phyloP scores from a whole-genome alignment of 2,888 invertebrate species.

The Pyralis farinalis region DNA sequence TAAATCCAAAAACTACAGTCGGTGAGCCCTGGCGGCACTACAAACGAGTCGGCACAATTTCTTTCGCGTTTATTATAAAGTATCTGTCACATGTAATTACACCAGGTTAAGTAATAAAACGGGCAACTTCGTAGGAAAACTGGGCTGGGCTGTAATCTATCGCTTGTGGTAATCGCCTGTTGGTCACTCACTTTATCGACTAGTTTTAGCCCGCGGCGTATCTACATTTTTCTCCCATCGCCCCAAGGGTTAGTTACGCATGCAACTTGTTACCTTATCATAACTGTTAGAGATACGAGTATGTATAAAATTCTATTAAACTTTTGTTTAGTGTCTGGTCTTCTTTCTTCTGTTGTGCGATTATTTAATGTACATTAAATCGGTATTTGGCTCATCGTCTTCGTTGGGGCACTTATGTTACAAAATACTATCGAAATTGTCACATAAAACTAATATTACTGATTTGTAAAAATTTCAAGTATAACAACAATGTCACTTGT shows the following conservation, averaged over 20 bases:
- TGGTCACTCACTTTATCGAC: neutral
- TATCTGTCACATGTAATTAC: conserved; percentile 4
- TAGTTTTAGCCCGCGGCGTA: conserved; percentile 3
- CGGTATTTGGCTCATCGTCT: no score
- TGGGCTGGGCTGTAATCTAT: conserved; percentile 8
- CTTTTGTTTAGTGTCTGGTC: no score
- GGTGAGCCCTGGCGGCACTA: neutral
- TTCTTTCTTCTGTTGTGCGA: no score
- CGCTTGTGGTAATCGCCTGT: conserved; percentile 2
- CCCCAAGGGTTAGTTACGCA: conserved; percentile 1
- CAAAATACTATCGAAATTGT: no score
- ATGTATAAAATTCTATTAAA: no score
- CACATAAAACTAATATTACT: no score
- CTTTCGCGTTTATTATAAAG: conserved; percentile 1
- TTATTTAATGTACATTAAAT: no score
- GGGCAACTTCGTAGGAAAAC: conserved; percentile 1
- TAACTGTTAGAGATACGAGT: no score
- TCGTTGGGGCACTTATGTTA: no score
- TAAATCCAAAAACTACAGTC: no score
- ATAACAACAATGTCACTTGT: no score
- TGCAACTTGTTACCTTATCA: neutral
- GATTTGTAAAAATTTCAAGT: no score
- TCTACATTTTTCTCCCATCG: neutral
- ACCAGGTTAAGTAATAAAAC: neutral
- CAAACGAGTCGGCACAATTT: neutral